Evolutionary conservation across 30 jellyfish, hydroid and myxozoan genomes (phyloP), one percentile per base, ranked within the genome.

Genomic region (Chironex yamaguchii): DNA sequence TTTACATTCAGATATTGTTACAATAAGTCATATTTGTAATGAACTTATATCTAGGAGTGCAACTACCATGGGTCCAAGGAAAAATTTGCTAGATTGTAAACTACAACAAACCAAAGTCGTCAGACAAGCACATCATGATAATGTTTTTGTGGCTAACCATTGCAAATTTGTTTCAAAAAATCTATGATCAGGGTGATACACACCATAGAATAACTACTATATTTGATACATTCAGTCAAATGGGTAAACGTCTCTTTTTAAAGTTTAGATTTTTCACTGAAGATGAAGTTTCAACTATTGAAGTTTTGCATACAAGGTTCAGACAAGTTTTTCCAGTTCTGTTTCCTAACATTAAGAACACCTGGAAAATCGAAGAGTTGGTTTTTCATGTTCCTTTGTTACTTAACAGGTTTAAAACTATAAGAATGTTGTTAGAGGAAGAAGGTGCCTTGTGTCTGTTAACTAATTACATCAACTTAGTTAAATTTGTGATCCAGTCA

Each of bases 51-150:
- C 79, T 65, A 65, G 25, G 79, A 65, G 31, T 65, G 28, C 79
- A 3, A 26, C 58, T 65, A 28, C 28, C n/a, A 65, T 65, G 58
- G 79, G 79, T 21, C 66, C 64, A 26, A n/a, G 79, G 22, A 54
- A 65, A 28, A 65, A 23, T 26, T 28, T 65, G 79, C 24, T 58
- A 58, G 31, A 65, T 65, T 21, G 31, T 50, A 65, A 65, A 65
- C 79, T 65, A 20, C 58, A 65, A 65, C 58, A 65, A 26, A 65
- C 31, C 22, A 36, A 32, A 73, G 91, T 81, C 20, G 36, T 1
- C 34, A 64, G 91, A 49, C 88, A 81, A 36, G 92, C 92, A 22
- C 67, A 65, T 67, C 92, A 81, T 36, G 89, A 87, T 13, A 81
- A 81, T 24, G 92, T 81, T 13, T 79, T 79, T 62, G 89, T 79